Evolutionary conservation across 2,113 vertebrate species (phyloP), one percentile per base, ranked within the genome.

Genomic region (Calidris pygmaea): DNA sequence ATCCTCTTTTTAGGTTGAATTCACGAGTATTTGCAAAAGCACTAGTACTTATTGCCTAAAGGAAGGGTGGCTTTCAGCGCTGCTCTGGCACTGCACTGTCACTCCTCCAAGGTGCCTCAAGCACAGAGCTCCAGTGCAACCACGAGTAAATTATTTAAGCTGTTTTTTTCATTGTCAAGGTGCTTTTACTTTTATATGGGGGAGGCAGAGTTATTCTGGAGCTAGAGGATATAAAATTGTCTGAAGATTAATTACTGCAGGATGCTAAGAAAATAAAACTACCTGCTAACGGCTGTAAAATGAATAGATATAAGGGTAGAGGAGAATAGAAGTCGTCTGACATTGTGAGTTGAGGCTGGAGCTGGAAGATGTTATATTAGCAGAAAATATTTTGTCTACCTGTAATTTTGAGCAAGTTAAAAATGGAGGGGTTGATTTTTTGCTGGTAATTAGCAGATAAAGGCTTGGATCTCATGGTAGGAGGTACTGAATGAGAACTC

Each of bases 1-100:
- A 9, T 5, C 0, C 22, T 75, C 14, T 53, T 37, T 18, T 66
- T 3, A 0, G 29, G 7, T 5, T 58, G 63, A 72, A 80, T 59
- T 55, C 2, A 10, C 3, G 37, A 47, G 23, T 39, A 26, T 93
- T 75, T 76, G 52, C n/a, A 79, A 79, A 74, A 82, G 7, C 30
- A 24, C 53, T 34, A 19, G 15, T 29, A 5, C 66, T 67, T 62
- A 7, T 35, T 73, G 20, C 37, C 35, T 22, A 41, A 22, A 35
- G 27, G 34, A 72, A 62, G 35, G 24, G 15, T 47, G 45, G 32
- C 37, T 45, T 83, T 86, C 35, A 17, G 32, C 18, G 6, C 34
- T 35, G 74, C n/a, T 5, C 41, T 29, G 34, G 32, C 32, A 27
- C n/a, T 63, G 75, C 45, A 11, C n/a, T 27, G 35, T 23, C 37